These are phyloP conservation scores for Esox lucius DNA, from an alignment of 2,797 vertebrate species.

Conservation along the genomic window DNA sequence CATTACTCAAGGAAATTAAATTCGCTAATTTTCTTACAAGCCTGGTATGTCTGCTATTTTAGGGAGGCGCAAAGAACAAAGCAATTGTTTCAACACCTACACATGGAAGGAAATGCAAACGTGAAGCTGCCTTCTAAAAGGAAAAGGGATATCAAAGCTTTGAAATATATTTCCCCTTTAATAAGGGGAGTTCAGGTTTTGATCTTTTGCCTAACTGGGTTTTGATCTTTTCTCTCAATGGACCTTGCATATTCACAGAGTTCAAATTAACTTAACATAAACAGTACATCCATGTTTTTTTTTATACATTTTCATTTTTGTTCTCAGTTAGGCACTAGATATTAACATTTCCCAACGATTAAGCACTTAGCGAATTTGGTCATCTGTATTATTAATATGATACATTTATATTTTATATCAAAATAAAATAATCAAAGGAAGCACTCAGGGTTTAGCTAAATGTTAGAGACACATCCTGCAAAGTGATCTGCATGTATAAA, in stretches of 20 bases:
- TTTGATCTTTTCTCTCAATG: constrained; percentile 50
- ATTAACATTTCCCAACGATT: not conserved
- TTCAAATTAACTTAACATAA: constrained; percentile 26
- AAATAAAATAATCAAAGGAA: not conserved
- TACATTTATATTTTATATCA: not conserved
- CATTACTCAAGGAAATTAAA: constrained; percentile 88
- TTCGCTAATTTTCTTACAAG: constrained; percentile 86
- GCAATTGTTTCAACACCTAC: constrained; percentile 80
- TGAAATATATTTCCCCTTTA: constrained; percentile 68
- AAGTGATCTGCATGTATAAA: not conserved
- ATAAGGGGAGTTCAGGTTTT: constrained; percentile 59
- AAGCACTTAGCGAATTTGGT: not conserved
- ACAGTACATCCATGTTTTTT: constrained; percentile 25
- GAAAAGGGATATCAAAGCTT: constrained; percentile 62
- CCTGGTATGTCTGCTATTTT: constrained; percentile 80
- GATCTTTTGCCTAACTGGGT: constrained; percentile 47
- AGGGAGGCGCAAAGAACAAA: constrained; percentile 75
- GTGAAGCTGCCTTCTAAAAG: constrained; percentile 58
- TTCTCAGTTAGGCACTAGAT: constrained; percentile 7
- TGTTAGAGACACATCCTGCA: not conserved
- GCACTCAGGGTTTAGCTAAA: not conserved
- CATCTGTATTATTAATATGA: not conserved
- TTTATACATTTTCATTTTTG: not conserved
- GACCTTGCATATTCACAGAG: constrained; percentile 44
- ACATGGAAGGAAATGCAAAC: constrained; percentile 70